Conservation (phyloP, 1,140 invertebrate genomes). For the Drosophila nasuta region DNA sequence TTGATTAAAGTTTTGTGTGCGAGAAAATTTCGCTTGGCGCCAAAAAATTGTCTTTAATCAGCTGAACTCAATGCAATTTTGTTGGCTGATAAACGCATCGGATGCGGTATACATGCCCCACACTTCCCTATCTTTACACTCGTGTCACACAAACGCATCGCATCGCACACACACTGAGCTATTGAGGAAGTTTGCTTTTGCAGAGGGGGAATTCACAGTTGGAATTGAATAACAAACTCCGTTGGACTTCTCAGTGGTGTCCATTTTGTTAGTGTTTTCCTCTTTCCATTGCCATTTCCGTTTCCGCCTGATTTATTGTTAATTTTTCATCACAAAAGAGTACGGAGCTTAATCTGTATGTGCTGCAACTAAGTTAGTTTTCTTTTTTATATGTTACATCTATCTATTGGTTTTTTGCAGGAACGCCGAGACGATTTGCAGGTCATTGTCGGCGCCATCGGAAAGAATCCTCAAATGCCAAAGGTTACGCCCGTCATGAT, state of each 20-base stretch:
- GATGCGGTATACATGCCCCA: slow-evolving; percentile 53
- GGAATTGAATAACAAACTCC: slow-evolving; percentile 69
- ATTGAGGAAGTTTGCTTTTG: slow-evolving; percentile 20
- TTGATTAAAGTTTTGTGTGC: slow-evolving; percentile 16
- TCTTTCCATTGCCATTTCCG: slow-evolving; percentile 18
- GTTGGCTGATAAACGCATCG: slow-evolving; percentile 75
- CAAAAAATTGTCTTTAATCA: slow-evolving; percentile 33
- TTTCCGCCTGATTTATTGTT: slow-evolving; percentile 41
- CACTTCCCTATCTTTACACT: not conserved
- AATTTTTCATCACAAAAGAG: slow-evolving; percentile 4
- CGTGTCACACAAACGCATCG: slow-evolving; percentile 12
- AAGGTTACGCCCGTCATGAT: slow-evolving; percentile 81
- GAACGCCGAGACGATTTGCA: slow-evolving; percentile 84
- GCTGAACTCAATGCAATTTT: slow-evolving; percentile 70
- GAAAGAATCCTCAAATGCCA: slow-evolving; percentile 78
- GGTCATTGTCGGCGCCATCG: slow-evolving; percentile 81
- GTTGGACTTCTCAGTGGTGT: slow-evolving; percentile 45
- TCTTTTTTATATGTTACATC: not conserved
- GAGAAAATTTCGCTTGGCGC: slow-evolving; percentile 39
- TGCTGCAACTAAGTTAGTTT: not conserved
- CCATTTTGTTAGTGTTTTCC: slow-evolving; percentile 56
- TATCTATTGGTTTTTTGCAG: slow-evolving; percentile 46
- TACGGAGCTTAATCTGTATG: slow-evolving; percentile 3
- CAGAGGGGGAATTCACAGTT: slow-evolving; percentile 50
- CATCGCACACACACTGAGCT: slow-evolving; percentile 3